Evolutionary conservation across 64 coral and sea anemone species (phyloP).

Genomic region (Stylophora pistillata): DNA sequence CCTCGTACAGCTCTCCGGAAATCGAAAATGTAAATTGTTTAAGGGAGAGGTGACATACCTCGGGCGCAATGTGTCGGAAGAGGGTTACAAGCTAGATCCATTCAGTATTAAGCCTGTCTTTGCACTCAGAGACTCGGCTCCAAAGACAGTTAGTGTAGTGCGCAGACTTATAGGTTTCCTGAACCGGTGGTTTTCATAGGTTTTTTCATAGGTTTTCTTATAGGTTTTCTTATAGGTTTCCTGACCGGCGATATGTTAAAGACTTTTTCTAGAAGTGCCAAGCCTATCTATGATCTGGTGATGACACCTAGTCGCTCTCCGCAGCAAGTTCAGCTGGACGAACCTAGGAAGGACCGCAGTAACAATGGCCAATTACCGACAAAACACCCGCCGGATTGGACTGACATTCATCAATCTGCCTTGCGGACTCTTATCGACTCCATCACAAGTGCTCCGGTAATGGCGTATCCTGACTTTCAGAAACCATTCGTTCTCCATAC

Average conservation of each 20-base stretch:
- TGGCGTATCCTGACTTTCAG: constrained; percentile 32
- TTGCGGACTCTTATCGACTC: constrained; percentile 9
- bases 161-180: constrained; percentile 50
- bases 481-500: constrained; percentile 42
- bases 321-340: background rate
- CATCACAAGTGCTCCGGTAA: constrained; percentile 13
- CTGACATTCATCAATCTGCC: constrained; percentile 26
- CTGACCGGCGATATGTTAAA: constrained; percentile 50
- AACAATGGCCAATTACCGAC: constrained; percentile 4
- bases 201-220: too few species aligned
- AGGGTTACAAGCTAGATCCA: constrained; percentile 45
- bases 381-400: too few species aligned
- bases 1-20: constrained; percentile 68
- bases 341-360: background rate
- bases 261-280: constrained; percentile 44
- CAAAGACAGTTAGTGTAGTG: constrained; percentile 56
- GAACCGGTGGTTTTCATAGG: too few species aligned
- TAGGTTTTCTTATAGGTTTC: too few species aligned
- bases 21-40: constrained; percentile 64
- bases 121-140: constrained; percentile 20
- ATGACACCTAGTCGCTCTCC: background rate
- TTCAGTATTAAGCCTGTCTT: constrained; percentile 35
- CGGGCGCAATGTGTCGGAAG: constrained; percentile 54
- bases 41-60: constrained; percentile 50
- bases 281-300: constrained; percentile 44